Percentiles rank a stretch among this genome's conserved stretches.
These are phyloP conservation scores for Atherinosoma microstoma DNA, from an alignment of 2,797 vertebrate species.

Conservation along the genomic window DNA sequence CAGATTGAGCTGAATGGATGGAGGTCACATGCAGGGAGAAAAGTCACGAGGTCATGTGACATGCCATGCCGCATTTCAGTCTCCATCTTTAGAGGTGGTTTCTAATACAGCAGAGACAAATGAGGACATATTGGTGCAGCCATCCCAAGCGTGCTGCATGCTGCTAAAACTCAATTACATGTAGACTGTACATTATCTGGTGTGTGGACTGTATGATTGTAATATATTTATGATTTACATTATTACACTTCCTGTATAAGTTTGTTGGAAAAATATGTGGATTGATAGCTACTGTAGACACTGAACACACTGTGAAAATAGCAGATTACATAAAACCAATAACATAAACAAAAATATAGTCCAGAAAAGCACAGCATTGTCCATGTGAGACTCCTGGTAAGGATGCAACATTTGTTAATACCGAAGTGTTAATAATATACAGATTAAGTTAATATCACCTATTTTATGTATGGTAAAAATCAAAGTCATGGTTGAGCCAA, in stretches of 20 bases:
- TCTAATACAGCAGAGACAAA: conserved; percentile 65
- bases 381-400: conserved; percentile 79
- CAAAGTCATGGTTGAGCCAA: conserved; percentile 42
- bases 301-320: conserved; percentile 84
- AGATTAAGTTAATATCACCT: conserved; percentile 52
- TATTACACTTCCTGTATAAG: conserved; percentile 84
- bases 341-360: conserved; percentile 81
- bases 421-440: conserved; percentile 65
- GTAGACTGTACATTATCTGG: conserved; percentile 65
- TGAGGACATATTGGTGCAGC: conserved; percentile 45
- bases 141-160: conserved; percentile 24
- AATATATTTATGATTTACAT: conserved; percentile 37
- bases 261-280: conserved; percentile 82
- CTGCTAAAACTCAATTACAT: conserved; percentile 63
- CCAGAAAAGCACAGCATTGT: conserved; percentile 82
- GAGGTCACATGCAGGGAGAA: conserved; percentile 63
- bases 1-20: conserved; percentile 49
- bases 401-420: conserved; percentile 74
- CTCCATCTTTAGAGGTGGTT: conserved; percentile 40
- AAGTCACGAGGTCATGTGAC: conserved; percentile 56
- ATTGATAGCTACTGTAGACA: conserved; percentile 81
- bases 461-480: conserved; percentile 82
- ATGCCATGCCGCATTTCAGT: conserved; percentile 65
- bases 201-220: conserved; percentile 55
- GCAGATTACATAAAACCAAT: conserved; percentile 87